Conservation (phyloP, 1,140 invertebrate species). For the Papilio dardanus region DNA sequence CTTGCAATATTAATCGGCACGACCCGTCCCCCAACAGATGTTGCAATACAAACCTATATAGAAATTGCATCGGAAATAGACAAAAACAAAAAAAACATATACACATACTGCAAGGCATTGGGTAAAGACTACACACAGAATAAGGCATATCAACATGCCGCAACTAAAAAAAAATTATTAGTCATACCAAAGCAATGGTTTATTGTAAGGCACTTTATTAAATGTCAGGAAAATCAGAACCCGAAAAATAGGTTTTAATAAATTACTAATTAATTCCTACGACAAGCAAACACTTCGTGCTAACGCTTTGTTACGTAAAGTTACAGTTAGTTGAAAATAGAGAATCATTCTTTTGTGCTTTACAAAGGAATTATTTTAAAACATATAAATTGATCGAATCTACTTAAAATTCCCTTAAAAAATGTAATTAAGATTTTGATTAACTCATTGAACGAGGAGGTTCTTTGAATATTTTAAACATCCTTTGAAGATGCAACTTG, state of each 20-base stretch:
- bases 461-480: slow-evolving; percentile 11
- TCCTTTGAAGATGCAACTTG: not conserved
- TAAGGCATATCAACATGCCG: too few relatives aligned
- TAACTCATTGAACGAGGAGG: not conserved
- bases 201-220: not conserved
- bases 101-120: not conserved
- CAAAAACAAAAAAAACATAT: not conserved
- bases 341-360: not conserved
- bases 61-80: slow-evolving; percentile 16
- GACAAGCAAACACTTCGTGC: too few relatives aligned
- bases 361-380: not conserved
- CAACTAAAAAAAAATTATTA: too few relatives aligned
- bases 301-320: too few relatives aligned
- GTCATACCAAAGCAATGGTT: too few relatives aligned
- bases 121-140: not conserved
- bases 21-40: not conserved
- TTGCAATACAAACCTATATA: not conserved
- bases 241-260: not conserved
- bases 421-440: not conserved
- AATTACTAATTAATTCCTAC: not conserved
- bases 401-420: not conserved
- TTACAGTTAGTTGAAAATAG: not conserved
- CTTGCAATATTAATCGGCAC: slow-evolving; percentile 17
- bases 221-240: not conserved
- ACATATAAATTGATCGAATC: not conserved